Evolutionary conservation across 2,888 invertebrate genomes (phyloP), one percentile per base, ranked within the genome.

Genomic region (Monochamus alternatus): DNA sequence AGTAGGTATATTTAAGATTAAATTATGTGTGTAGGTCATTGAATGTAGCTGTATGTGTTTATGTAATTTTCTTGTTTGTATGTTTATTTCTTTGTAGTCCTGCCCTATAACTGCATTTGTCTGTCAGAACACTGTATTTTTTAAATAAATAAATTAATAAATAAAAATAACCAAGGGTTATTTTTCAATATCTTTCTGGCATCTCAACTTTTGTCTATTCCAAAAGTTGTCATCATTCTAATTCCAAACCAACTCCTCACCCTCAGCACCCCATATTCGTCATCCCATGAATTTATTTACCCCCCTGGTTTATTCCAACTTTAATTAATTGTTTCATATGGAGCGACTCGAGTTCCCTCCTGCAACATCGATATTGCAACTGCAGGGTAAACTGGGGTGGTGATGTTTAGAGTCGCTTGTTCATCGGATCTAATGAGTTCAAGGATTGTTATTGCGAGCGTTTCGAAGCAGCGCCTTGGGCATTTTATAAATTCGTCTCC

Each of bases 241-340:
- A 38, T 5, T 38, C 38, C 38, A 38, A 38, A 38, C 38, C 38
- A 1, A 38, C 38, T 2, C 38, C 2, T 2, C n/a, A n/a, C n/a
- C n/a, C n/a, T n/a, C n/a, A n/a, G n/a, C 38, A 38, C 63, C 43
- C n/a, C 38, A 5, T 14, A 51, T 71, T 44, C 52, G 52, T 52
- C 71, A 63, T 63, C 63, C 14, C 12, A 55, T 58, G 59, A 60
- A 69, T 60, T 63, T 63, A 71, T 71, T 38, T 14, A 47, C 44
- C 31, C 70, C 38, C n/a, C 14, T 51, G 51, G 76, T 76, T 78
- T 71, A 75, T 76, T 78, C 68, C 75, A 67, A 78, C 70, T 76
- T 68, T 67, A 78, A 78, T 76, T 75, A 75, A 76, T 76, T 69
- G 74, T 73, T 68, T 65, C 60, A 55, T 67, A 73, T 73, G 51